phyloP scores from a whole-genome alignment of 1,140 invertebrate genomes.

The Heliconius nattereri region DNA sequence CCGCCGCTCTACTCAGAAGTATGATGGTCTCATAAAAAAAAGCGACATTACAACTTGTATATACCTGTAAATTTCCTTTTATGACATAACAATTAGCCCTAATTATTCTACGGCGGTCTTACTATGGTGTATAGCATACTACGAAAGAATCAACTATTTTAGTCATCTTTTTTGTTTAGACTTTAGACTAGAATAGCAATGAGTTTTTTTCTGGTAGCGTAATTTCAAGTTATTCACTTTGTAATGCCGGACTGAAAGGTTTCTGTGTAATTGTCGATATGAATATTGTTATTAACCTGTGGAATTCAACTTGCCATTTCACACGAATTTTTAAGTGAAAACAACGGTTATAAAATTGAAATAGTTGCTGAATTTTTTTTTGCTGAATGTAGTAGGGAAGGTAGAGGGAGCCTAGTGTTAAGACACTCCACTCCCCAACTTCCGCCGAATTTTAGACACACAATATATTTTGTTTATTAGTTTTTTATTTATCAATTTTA shows the following conservation, averaged over 20 bases:
- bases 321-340: not conserved
- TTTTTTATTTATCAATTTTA: too few relatives aligned
- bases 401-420: too few relatives aligned
- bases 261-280: not conserved
- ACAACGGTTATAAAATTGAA: not conserved
- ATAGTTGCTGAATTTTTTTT: too few relatives aligned
- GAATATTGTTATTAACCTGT: not conserved
- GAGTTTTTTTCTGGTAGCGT: not conserved
- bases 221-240: not conserved
- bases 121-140: not conserved
- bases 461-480: too few relatives aligned
- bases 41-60: constrained; percentile 30
- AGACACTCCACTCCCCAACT: too few relatives aligned
- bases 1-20: constrained; percentile 46
- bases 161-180: not conserved
- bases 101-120: not conserved
- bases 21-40: constrained; percentile 41
- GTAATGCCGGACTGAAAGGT: not conserved
- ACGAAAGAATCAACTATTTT: not conserved
- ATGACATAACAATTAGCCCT: constrained; percentile 19
- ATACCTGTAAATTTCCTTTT: constrained; percentile 39
- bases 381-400: too few relatives aligned
- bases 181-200: not conserved
- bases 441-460: too few relatives aligned
- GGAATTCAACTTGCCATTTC: not conserved